Evolutionary conservation across 1,140 invertebrate genomes (phyloP).

Genomic region (Drosophila pruinosa): DNA sequence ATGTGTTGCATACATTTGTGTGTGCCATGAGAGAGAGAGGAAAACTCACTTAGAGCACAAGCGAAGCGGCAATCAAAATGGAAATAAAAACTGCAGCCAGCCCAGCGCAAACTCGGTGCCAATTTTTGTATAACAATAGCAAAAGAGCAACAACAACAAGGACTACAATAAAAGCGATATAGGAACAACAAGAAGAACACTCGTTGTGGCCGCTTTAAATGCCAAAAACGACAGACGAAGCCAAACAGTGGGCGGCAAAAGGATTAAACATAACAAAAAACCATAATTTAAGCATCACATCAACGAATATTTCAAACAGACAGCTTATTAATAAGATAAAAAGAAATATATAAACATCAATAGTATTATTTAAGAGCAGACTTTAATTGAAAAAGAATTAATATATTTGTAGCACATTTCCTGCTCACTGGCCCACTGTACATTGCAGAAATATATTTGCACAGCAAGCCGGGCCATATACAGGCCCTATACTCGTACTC

Average conservation of each 20-base stretch:
- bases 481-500: conserved; percentile 5
- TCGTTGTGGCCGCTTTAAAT: conserved; percentile 5
- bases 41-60: conserved; percentile 36
- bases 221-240: not conserved
- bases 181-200: not conserved
- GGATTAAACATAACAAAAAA: too few species aligned
- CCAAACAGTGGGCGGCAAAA: not conserved
- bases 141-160: not conserved
- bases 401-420: not conserved
- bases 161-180: conserved; percentile 6
- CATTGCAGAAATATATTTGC: not conserved
- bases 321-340: too few species aligned
- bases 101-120: conserved; percentile 5
- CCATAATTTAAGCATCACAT: too few species aligned
- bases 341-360: too few species aligned
- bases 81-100: conserved; percentile 54
- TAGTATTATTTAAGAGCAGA: too few species aligned
- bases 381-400: not conserved
- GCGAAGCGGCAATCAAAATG: conserved; percentile 64
- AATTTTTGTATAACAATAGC: conserved; percentile 28
- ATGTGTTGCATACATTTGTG: conserved; percentile 80
- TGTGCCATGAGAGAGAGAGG: conserved; percentile 36
- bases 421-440: conserved; percentile 26
- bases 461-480: conserved; percentile 11
- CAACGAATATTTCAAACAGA: too few species aligned